Base-by-base conservation (phyloP, 1,140 invertebrate species). In the Drosophila teissieri region DNA sequence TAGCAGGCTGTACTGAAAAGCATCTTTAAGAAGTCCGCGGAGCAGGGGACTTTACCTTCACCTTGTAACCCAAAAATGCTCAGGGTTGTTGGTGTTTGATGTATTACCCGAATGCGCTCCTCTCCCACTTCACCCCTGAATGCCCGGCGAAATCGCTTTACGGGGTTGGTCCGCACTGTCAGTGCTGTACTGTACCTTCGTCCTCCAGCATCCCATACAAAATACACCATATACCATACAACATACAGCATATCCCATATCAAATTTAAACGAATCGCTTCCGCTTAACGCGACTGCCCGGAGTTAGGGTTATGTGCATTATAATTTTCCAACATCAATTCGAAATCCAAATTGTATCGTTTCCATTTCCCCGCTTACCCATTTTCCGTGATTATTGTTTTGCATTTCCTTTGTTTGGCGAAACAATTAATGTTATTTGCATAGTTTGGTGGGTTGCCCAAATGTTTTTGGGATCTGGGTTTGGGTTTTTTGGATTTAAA, bases 341-440 rank as follows among this genome's bases (percentile, higher is more conserved):
- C 72, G 17, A 68, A 52, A 45, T 63, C 67, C 77, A 48, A 79
- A 85, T 70, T 86, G 82, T 86, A 82, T 88, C 76, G 62, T 80
- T 81, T 73, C 56, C 80, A 65, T 77, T 67, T 83, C 63, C 62
- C 61, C 52, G 68, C 83, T 83, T 76, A 65, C 46, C 40, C 52
- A 40, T n/a, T 48, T n/a, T 46, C n/a, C 24, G 27, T 83, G 65
- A 77, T 74, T 69, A 73, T 77, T 78, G 79, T 78, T 82, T 82
- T 57, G 45, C 74, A 60, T 58, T 61, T 22, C 63, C 77, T 57
- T 89, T 89, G 84, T 89, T 89, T 89, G 80, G 68, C 69, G 62
- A 89, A 89, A 89, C 84, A 89, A 89, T 89, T 89, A 89, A 89
- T 84, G 77, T 80, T 89, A 89, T 89, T 89, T 89, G 84, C 84